Evolutionary conservation across 2,797 vertebrate genomes (phyloP).

Genomic region (Falco novaeseelandiae): DNA sequence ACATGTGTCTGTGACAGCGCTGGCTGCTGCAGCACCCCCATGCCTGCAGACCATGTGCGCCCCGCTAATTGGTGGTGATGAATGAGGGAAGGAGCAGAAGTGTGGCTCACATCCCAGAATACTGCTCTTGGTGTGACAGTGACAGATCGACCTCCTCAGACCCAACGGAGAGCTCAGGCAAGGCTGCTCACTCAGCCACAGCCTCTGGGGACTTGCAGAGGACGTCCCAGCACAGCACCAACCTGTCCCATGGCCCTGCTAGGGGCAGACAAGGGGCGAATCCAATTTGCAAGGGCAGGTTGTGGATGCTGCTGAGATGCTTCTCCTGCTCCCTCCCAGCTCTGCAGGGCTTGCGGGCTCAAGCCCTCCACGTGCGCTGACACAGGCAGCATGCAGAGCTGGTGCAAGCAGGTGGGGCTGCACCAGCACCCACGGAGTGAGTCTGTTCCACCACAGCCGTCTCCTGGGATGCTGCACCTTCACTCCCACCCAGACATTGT

Average conservation of each 20-base stretch:
- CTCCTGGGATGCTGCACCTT: neutral
- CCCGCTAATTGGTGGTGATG: neutral
- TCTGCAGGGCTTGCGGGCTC: neutral
- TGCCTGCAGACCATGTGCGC: neutral
- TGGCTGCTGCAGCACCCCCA: neutral
- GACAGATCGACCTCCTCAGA: neutral
- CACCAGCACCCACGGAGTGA: fast-evolving
- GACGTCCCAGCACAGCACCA: neutral
- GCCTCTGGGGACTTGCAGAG: neutral
- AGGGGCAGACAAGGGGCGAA: fast-evolving
- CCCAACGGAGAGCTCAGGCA: fast-evolving
- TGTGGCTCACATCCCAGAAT: neutral
- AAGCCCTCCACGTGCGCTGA: neutral
- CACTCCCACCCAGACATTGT: fast-evolving
- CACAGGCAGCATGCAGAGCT: fast-evolving
- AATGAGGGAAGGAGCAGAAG: neutral
- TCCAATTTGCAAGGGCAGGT: neutral
- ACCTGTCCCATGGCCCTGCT: neutral
- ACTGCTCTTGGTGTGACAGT: fast-evolving
- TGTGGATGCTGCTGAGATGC: neutral
- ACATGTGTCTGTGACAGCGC: neutral
- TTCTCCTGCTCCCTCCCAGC: neutral
- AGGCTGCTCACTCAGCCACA: neutral
- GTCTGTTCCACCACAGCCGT: neutral
- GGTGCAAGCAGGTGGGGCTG: neutral